phyloP scores from a whole-genome alignment of 2,797 vertebrate genomes.

The Spea hammondii region DNA sequence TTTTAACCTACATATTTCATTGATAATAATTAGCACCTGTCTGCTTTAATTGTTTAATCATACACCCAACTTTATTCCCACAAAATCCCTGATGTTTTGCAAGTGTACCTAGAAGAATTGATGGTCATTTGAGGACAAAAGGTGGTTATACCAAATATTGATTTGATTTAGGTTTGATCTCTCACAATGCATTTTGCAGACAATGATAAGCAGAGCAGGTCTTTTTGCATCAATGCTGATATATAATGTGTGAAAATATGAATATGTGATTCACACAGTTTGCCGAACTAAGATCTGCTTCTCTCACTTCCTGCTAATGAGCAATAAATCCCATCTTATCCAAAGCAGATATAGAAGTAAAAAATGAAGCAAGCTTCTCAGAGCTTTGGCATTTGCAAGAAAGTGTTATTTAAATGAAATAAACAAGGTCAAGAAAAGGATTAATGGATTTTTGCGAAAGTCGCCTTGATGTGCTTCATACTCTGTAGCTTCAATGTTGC shows the following conservation, averaged over 20 bases:
- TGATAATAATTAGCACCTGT: too few species aligned
- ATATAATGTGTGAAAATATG: background rate
- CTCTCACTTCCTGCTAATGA: constrained; percentile 24
- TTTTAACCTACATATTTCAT: too few species aligned
- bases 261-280: background rate
- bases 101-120: too few species aligned
- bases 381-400: constrained; percentile 39
- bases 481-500: constrained; percentile 27
- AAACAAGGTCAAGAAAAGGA: constrained; percentile 13
- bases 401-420: constrained; percentile 48
- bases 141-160: too few species aligned
- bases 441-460: constrained; percentile 51
- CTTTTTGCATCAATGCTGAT: constrained; percentile 14
- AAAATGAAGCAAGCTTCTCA: constrained; percentile 28
- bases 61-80: too few species aligned
- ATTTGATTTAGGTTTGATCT: too few species aligned
- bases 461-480: constrained; percentile 32
- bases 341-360: constrained; percentile 22
- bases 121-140: too few species aligned
- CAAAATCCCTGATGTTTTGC: too few species aligned
- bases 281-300: constrained; percentile 7
- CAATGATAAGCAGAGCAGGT: constrained; percentile 15
- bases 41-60: too few species aligned
- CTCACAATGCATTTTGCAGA: background rate
- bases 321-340: constrained; percentile 41